Conservation (phyloP, 1,140 invertebrate genomes). For the Drosophila jambulina region DNA sequence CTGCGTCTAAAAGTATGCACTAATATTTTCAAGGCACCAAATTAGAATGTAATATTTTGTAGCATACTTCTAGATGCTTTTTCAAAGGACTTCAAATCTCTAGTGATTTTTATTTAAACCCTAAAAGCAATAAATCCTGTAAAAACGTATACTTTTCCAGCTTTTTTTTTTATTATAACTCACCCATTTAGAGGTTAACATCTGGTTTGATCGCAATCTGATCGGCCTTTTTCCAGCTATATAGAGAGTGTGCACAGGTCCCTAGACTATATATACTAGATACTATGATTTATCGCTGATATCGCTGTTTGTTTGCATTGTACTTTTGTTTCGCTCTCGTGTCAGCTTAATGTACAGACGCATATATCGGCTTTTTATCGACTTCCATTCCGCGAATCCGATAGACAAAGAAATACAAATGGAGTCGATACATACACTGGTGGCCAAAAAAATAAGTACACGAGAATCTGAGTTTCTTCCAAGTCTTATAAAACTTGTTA, state of each 20-base stretch:
- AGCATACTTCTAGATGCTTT: not conserved
- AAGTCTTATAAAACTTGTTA: no score
- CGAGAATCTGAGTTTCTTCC: no score
- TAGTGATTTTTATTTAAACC: not conserved
- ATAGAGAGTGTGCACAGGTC: not conserved
- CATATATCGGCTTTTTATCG: constrained; percentile 46
- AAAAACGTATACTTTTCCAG: no score
- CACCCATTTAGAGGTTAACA: not conserved
- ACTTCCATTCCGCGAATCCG: constrained; percentile 42
- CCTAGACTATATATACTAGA: constrained; percentile 11
- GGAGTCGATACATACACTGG: constrained; percentile 20
- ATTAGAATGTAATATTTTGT: not conserved
- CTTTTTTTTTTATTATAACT: not conserved
- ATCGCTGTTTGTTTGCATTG: constrained; percentile 50
- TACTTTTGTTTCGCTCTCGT: constrained; percentile 45
- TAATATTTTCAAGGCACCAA: not conserved
- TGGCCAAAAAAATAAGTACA: no score
- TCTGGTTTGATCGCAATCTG: constrained; percentile 16
- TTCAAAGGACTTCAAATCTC: not conserved
- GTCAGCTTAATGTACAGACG: constrained; percentile 24
- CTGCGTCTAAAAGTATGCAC: not conserved
- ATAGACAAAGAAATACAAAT: constrained; percentile 55
- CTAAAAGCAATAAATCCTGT: not conserved
- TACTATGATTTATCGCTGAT: constrained; percentile 55
- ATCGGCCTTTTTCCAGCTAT: constrained; percentile 9